phyloP scores from a whole-genome alignment of 2,888 invertebrate species.

The Netelia melanura region DNA sequence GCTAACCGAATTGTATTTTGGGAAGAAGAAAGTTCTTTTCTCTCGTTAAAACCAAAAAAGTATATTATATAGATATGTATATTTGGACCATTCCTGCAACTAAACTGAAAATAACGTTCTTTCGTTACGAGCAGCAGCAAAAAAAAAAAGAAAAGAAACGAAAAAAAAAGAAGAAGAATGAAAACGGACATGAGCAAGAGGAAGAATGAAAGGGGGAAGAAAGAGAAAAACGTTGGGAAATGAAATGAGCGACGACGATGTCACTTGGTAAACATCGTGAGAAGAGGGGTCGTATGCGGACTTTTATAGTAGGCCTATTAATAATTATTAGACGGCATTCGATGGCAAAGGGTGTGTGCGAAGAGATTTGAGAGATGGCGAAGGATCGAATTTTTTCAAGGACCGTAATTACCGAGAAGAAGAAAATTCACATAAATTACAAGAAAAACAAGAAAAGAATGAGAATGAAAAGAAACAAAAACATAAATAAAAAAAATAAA shows the following conservation, averaged over 20 bases:
- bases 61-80: conserved; percentile 85
- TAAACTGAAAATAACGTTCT: conserved; percentile 83
- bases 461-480: conserved; percentile 58
- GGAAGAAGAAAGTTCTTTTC: conserved; percentile 84
- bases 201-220: conserved; percentile 49
- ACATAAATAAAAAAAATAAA: conserved; percentile 63
- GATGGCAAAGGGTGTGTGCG: conserved; percentile 73
- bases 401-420: conserved; percentile 57
- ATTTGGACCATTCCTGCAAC: conserved; percentile 85
- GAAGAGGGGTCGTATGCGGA: conserved; percentile 63
- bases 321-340: conserved; percentile 66
- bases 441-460: conserved; percentile 64
- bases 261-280: conserved; percentile 71
- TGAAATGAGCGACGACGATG: conserved; percentile 76
- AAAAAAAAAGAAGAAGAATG: conserved; percentile 60
- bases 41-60: conserved; percentile 85
- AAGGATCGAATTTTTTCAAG: conserved; percentile 76
- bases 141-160: conserved; percentile 70
- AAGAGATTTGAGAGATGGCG: conserved; percentile 77
- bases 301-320: conserved; percentile 71
- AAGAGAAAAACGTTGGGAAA: conserved; percentile 56
- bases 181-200: conserved; percentile 37
- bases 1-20: conserved; percentile 83
- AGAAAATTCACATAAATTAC: conserved; percentile 50
- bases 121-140: conserved; percentile 83